Conservation (phyloP, 1,140 invertebrate species). For the Conopomorpha cramerella region DNA sequence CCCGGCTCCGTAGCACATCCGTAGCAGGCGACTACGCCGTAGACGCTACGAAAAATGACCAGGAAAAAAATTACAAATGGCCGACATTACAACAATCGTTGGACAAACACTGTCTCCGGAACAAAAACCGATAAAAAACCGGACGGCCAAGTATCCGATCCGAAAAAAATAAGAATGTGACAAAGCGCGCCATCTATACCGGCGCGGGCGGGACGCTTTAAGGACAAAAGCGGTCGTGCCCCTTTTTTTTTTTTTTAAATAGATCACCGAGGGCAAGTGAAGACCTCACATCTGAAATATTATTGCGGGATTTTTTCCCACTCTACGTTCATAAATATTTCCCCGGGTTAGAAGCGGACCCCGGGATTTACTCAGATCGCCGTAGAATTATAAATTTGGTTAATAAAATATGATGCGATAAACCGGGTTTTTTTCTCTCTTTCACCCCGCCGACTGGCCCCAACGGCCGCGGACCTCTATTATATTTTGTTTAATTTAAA, state of each 20-base stretch:
- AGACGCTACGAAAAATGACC: too few relatives aligned
- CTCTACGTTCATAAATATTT: conserved; percentile 57
- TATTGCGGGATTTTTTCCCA: conserved; percentile 60
- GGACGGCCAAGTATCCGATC: conserved; percentile 43
- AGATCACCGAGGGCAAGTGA: conserved; percentile 54
- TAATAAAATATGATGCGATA: conserved; percentile 61
- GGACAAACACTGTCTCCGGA: conserved; percentile 41
- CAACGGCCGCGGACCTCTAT: conserved; percentile 49
- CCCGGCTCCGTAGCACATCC: too few relatives aligned
- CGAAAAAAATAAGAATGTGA: conserved; percentile 59
- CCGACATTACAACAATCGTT: conserved; percentile 45
- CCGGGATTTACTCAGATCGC: conserved; percentile 35
- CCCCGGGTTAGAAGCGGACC: conserved; percentile 15
- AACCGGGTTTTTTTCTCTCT: conserved; percentile 47
- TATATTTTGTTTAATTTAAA: conserved; percentile 62
- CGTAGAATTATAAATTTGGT: conserved; percentile 56
- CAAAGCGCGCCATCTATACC: conserved; percentile 43
- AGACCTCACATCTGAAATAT: conserved; percentile 52
- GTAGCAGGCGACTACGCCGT: conserved; percentile 1
- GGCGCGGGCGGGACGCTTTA: too few relatives aligned
- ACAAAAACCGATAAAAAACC: conserved; percentile 57
- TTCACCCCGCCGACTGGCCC: too few relatives aligned
- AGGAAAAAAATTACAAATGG: conserved; percentile 45
- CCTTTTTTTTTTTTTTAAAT: conserved; percentile 59
- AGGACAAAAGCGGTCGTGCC: too few relatives aligned